A percentile compares a stretch with the other conserved stretches of the same genome.
Conservation (phyloP, 2,888 invertebrate species). For the Noctua janthina region DNA sequence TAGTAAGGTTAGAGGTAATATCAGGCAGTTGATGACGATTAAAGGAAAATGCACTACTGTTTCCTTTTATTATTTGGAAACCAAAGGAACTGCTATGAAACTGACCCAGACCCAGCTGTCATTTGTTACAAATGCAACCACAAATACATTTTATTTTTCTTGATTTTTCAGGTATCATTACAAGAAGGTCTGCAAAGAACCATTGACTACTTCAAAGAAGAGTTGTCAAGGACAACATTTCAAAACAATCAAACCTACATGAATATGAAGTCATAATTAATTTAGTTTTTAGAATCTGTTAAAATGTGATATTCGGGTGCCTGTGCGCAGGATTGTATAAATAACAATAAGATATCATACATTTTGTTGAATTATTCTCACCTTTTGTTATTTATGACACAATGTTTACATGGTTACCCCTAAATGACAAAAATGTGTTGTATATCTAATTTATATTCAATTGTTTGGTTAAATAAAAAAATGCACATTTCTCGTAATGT, state of each 20-base stretch:
- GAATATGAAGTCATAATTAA: constrained; percentile 81
- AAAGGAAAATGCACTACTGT: background rate
- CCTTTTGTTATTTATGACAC: constrained; percentile 57
- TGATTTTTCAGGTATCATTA: constrained; percentile 92
- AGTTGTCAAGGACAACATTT: constrained; percentile 91
- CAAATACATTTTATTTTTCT: background rate
- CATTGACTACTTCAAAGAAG: constrained; percentile 97
- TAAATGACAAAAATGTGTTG: constrained; percentile 62
- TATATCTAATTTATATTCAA: constrained; percentile 71
- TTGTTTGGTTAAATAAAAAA: constrained; percentile 70
- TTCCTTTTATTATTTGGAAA: background rate
- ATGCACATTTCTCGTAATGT: constrained; percentile 71
- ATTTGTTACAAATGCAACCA: background rate
- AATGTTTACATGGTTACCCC: constrained; percentile 56
- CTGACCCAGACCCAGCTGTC: background rate
- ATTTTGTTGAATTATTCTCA: constrained; percentile 55
- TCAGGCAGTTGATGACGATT: background rate
- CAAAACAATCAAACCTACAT: constrained; percentile 88
- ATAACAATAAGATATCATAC: constrained; percentile 56
- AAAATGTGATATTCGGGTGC: constrained; percentile 84
- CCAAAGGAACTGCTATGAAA: background rate
- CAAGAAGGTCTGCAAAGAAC: constrained; percentile 97
- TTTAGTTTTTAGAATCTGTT: constrained; percentile 66
- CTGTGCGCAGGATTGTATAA: constrained; percentile 48
- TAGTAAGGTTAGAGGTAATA: background rate